Percentiles rank a stretch among this genome's conserved stretches.
Evolutionary conservation across 1,140 invertebrate species (phyloP).

Genomic region (Orussus abietinus): DNA sequence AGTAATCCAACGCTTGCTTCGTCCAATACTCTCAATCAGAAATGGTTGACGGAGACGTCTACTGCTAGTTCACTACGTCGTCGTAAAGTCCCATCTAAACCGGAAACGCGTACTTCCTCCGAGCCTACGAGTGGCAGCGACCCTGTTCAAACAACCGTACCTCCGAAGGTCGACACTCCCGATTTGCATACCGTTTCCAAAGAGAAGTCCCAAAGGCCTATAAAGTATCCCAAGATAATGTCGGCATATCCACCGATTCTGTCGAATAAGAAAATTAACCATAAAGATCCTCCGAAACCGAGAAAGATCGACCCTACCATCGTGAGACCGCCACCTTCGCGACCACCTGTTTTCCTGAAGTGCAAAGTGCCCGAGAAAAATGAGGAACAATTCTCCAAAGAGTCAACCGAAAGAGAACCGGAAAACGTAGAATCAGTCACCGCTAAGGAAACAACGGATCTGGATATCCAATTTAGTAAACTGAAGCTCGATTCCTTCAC

Average conservation of each 20-base stretch:
- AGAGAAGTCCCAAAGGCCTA: constrained; percentile 2
- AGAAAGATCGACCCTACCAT: constrained; percentile 26
- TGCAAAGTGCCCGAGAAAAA: constrained; percentile 33
- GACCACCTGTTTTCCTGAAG: constrained; percentile 39
- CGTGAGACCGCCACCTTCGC: constrained; percentile 30
- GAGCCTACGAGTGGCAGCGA: too few relatives aligned
- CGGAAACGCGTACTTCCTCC: constrained; percentile 10
- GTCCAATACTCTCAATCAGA: constrained; percentile 28
- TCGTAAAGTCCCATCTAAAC: constrained; percentile 33
- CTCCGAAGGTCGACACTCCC: too few relatives aligned
- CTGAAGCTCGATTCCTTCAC: constrained; percentile 30
- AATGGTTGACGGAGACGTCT: constrained; percentile 19
- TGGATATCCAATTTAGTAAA: constrained; percentile 49
- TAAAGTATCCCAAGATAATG: constrained; percentile 39
- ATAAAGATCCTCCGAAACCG: constrained; percentile 19
- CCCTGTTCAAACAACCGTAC: too few relatives aligned
- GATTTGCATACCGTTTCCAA: too few relatives aligned
- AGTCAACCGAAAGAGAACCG: constrained; percentile 14
- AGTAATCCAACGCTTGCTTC: constrained; percentile 45
- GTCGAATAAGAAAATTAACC: constrained; percentile 23
- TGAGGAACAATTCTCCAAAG: constrained; percentile 8
- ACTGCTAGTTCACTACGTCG: constrained; percentile 37
- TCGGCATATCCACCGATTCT: constrained; percentile 36
- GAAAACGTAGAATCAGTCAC: constrained; percentile 8
- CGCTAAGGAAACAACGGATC: constrained; percentile 34